Conservation (phyloP, 2,888 invertebrate genomes). For the Cataglyphis livida region DNA sequence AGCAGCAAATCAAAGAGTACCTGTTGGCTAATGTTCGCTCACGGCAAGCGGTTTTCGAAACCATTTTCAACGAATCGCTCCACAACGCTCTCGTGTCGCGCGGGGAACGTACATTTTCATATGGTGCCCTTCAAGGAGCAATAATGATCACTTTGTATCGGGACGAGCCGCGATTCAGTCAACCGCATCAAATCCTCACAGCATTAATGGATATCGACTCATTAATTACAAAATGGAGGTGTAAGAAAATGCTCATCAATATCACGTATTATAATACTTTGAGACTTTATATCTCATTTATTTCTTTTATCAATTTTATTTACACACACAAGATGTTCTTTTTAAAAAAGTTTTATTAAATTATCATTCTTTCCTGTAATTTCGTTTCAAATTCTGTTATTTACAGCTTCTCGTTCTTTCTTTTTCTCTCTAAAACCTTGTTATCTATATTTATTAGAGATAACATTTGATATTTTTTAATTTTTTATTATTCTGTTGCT, state of each 20-base stretch:
- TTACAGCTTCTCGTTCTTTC: background rate
- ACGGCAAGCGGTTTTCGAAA: slow-evolving; percentile 93
- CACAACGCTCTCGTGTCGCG: slow-evolving; percentile 94
- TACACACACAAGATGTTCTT: background rate
- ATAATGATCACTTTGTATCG: slow-evolving; percentile 99
- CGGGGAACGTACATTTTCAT: slow-evolving; percentile 95
- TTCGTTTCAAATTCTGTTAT: background rate
- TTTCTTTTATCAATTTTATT: background rate
- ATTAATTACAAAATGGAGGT: slow-evolving; percentile 99
- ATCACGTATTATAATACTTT: background rate
- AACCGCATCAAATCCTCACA: slow-evolving; percentile 97
- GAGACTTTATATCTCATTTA: background rate
- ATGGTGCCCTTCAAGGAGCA: slow-evolving; percentile 97
- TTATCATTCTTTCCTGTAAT: background rate
- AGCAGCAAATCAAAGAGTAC: slow-evolving; percentile 89
- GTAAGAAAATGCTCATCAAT: slow-evolving; percentile 87
- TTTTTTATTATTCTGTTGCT: background rate
- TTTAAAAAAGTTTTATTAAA: background rate
- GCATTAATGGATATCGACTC: slow-evolving; percentile 99
- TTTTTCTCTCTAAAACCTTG: background rate
- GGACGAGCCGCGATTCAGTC: slow-evolving; percentile 98
- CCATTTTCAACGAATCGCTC: slow-evolving; percentile 94
- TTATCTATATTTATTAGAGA: background rate
- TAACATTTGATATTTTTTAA: background rate
- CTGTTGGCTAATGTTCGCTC: slow-evolving; percentile 92